Evolutionary conservation across 1,140 invertebrate species (phyloP).

Genomic region (Ctenoplectra terminalis): DNA sequence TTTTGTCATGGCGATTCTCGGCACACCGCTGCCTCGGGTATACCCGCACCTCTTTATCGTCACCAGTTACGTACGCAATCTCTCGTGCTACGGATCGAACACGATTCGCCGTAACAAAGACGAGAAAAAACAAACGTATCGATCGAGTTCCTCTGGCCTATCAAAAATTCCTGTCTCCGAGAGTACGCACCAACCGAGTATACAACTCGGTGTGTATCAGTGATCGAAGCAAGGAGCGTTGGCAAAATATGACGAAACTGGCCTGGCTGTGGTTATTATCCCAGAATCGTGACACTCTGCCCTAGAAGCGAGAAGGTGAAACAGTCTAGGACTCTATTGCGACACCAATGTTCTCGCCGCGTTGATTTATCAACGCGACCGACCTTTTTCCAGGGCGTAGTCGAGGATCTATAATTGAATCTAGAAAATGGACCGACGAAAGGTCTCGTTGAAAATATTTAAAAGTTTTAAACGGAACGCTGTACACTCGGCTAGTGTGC

Average conservation of each 20-base stretch:
- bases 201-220: no score
- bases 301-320: constrained; percentile 29
- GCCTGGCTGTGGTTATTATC: background rate
- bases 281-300: constrained; percentile 43
- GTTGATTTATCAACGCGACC: constrained; percentile 42
- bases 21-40: background rate
- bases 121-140: background rate
- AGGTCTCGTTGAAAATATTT: constrained; percentile 28
- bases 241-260: background rate
- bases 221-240: no score
- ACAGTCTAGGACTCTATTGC: background rate
- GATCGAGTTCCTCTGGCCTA: no score
- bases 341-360: constrained; percentile 23
- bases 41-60: constrained; percentile 54
- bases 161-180: background rate
- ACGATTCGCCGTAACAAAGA: background rate
- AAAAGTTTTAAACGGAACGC: background rate
- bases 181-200: no score
- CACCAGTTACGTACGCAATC: constrained; percentile 26
- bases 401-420: constrained; percentile 72
- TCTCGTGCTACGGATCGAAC: constrained; percentile 9
- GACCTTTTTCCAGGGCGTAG: constrained; percentile 43
- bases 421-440: constrained; percentile 51
- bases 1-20: constrained; percentile 61
- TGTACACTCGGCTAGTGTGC: background rate